Conservation (phyloP, 1,140 invertebrate genomes). For the Drosophila busckii region DNA sequence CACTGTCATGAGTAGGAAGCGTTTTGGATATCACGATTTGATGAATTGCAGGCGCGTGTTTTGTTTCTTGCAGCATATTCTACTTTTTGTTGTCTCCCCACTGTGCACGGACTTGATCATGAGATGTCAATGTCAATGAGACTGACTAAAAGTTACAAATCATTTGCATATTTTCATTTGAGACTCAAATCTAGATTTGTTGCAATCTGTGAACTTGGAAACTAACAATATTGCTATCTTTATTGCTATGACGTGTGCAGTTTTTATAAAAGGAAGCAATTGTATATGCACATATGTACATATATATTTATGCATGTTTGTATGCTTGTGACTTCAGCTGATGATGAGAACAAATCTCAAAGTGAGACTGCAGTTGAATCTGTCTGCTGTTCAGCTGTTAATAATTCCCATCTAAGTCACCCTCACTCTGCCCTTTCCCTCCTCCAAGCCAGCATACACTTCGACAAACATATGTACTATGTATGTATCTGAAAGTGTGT, state of each 20-base stretch:
- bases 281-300: too few relatives aligned
- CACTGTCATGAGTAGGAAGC: background rate
- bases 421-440: background rate
- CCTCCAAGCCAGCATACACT: background rate
- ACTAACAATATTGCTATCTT: too few relatives aligned
- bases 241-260: too few relatives aligned
- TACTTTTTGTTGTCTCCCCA: background rate
- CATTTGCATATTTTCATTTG: slow-evolving; percentile 19
- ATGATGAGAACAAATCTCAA: slow-evolving; percentile 9
- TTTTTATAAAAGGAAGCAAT: too few relatives aligned
- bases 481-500: background rate
- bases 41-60: background rate
- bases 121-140: slow-evolving; percentile 5
- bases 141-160: slow-evolving; percentile 2
- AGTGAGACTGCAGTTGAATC: background rate
- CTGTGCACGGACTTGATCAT: background rate
- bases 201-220: too few relatives aligned
- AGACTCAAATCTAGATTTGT: too few relatives aligned
- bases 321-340: slow-evolving; percentile 1
- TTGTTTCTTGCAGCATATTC: background rate
- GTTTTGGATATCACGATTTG: too few relatives aligned
- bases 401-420: slow-evolving; percentile 13
- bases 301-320: background rate
- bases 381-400: slow-evolving; percentile 24
- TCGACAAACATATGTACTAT: background rate